Conservation (phyloP, 2,113 vertebrate genomes). For the Grammomys surdaster region DNA sequence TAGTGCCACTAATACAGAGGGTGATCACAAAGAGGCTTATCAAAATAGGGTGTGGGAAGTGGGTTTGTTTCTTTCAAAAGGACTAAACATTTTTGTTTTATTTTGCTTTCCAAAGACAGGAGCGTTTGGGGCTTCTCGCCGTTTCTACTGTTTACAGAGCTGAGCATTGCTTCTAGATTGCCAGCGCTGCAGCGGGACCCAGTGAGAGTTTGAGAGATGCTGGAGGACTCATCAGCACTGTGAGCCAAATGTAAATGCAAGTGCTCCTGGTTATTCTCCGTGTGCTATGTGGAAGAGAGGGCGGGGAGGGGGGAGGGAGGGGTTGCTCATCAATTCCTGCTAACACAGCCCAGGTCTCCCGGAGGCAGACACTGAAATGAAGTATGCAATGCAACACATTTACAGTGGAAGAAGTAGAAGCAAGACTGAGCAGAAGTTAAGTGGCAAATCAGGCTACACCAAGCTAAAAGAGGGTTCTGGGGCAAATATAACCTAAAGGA, state of each 20-base stretch:
- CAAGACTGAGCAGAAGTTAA: background rate
- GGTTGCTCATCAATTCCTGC: background rate
- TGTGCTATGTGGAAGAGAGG: background rate
- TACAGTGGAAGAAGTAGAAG: background rate
- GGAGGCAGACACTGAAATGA: background rate
- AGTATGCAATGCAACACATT: background rate
- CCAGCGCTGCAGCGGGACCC: background rate
- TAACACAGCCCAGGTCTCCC: background rate
- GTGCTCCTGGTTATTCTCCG: background rate
- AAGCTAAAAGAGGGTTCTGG: background rate
- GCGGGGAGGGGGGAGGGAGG: no score
- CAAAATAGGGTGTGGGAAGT: background rate
- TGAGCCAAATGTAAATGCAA: background rate
- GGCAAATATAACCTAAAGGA: background rate
- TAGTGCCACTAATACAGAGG: background rate
- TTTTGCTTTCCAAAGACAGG: background rate
- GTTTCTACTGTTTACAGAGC: background rate
- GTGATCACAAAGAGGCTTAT: background rate
- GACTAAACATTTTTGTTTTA: background rate
- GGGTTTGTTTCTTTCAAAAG: background rate
- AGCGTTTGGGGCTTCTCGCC: conserved; percentile 34
- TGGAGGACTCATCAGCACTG: background rate
- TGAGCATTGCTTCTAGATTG: background rate
- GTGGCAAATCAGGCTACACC: background rate
- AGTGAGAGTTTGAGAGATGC: background rate